These are phyloP conservation scores for Heloderma charlesbogerti DNA, from an alignment of 2,113 vertebrate species.

Conservation along the genomic window DNA sequence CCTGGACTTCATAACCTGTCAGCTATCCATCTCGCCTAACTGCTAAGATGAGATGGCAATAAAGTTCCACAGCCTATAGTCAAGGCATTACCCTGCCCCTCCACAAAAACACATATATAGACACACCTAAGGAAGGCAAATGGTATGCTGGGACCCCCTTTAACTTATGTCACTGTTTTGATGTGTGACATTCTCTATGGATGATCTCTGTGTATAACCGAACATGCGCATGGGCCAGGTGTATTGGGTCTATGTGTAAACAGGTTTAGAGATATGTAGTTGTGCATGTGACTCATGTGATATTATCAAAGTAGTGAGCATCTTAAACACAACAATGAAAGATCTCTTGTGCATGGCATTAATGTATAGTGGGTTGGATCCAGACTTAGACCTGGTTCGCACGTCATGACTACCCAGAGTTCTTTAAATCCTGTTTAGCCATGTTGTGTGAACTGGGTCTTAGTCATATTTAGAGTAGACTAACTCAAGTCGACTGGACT, in stretches of 20 bases:
- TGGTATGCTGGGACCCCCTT: neutral
- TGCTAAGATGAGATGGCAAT: neutral
- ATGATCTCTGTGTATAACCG: neutral
- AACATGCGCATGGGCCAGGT: neutral
- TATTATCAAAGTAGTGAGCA: neutral
- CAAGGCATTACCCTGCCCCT: neutral
- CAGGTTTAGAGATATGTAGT: neutral
- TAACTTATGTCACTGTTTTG: neutral
- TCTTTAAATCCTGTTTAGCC: no score
- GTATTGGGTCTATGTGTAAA: neutral
- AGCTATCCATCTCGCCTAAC: neutral
- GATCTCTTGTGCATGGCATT: neutral
- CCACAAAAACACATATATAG: no score
- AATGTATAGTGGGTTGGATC: neutral
- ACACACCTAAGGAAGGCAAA: neutral
- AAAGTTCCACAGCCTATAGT: neutral
- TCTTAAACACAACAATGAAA: neutral
- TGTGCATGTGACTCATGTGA: neutral
- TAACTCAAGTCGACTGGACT: no score
- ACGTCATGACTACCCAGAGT: no score
- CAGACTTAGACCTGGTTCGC: no score
- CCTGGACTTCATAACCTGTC: neutral
- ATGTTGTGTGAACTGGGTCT: no score
- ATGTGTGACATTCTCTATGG: neutral
- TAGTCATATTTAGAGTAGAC: no score